Conservation (phyloP, 1,140 invertebrate species). For the Zeugodacus cucurbitae region DNA sequence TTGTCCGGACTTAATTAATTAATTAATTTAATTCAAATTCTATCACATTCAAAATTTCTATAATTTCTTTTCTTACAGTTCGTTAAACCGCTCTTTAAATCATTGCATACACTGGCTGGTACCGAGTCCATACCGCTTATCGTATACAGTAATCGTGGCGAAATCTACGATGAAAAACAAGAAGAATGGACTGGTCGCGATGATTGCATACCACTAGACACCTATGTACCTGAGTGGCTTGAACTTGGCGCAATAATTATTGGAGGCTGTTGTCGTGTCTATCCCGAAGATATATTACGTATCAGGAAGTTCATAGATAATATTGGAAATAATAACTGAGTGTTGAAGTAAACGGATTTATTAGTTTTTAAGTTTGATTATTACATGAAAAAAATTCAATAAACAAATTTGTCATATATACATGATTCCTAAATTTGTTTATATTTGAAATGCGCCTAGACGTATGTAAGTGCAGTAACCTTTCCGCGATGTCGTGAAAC, state of each 20-base stretch:
- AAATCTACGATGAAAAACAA: constrained; percentile 68
- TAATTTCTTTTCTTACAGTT: constrained; percentile 44
- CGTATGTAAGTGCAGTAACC: not conserved
- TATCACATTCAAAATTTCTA: too few relatives aligned
- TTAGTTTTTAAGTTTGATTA: not conserved
- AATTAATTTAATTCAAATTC: too few relatives aligned
- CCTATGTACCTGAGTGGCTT: constrained; percentile 76
- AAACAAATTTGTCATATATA: not conserved
- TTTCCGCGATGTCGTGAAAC: not conserved
- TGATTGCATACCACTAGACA: constrained; percentile 67
- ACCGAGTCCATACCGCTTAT: constrained; percentile 68
- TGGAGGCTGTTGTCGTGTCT: constrained; percentile 83
- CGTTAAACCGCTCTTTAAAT: constrained; percentile 70
- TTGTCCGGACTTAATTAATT: too few relatives aligned
- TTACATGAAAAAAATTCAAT: not conserved
- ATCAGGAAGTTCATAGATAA: constrained; percentile 67
- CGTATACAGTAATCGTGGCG: constrained; percentile 81
- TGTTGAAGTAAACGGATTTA: not conserved
- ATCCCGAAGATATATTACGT: constrained; percentile 72
- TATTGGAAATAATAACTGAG: constrained; percentile 44
- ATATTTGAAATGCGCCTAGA: not conserved
- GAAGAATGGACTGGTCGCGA: constrained; percentile 71
- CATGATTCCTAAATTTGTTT: not conserved
- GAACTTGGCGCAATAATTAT: constrained; percentile 75
- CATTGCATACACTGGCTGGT: constrained; percentile 57